A percentile compares a stretch with the other conserved stretches of the same genome.
These are phyloP conservation scores for Ailuropoda melanoleuca DNA, from an alignment of 2,113 vertebrate genomes.

Conservation along the genomic window DNA sequence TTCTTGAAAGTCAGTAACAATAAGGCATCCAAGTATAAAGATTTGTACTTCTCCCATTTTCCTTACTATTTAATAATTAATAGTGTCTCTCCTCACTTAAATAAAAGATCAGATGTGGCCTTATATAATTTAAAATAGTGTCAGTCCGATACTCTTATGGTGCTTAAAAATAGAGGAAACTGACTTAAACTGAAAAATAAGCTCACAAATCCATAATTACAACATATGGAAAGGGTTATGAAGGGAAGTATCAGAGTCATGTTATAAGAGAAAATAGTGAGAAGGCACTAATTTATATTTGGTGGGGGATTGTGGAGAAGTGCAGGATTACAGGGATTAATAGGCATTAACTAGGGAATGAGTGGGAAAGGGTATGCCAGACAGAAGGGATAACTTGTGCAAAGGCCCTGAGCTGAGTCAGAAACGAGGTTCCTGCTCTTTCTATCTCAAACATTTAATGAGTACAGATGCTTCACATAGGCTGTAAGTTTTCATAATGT, in stretches of 20 bases:
- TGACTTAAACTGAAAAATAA: not conserved
- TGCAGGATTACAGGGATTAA: not conserved
- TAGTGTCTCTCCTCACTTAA: not conserved
- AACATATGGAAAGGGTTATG: not conserved
- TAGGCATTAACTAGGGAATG: not conserved
- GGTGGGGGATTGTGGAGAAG: not conserved
- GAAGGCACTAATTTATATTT: not conserved
- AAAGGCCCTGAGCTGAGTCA: not conserved
- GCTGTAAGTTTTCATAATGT: not conserved
- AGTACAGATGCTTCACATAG: not conserved
- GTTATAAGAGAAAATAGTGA: not conserved
- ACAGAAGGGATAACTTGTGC: not conserved
- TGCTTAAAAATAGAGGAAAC: not conserved
- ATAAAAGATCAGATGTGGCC: not conserved
- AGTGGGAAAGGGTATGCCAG: not conserved
- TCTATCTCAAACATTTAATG: not conserved
- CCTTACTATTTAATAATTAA: not conserved
- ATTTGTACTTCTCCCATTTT: not conserved
- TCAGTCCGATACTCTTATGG: not conserved
- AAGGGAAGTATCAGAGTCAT: not conserved
- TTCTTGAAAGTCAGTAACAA: slow-evolving; percentile 27
- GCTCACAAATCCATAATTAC: not conserved
- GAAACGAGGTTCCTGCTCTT: not conserved
- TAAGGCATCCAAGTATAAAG: not conserved
- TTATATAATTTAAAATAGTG: not conserved